Evolutionary conservation across 2,888 invertebrate species (phyloP).

Genomic region (Elegia similella): DNA sequence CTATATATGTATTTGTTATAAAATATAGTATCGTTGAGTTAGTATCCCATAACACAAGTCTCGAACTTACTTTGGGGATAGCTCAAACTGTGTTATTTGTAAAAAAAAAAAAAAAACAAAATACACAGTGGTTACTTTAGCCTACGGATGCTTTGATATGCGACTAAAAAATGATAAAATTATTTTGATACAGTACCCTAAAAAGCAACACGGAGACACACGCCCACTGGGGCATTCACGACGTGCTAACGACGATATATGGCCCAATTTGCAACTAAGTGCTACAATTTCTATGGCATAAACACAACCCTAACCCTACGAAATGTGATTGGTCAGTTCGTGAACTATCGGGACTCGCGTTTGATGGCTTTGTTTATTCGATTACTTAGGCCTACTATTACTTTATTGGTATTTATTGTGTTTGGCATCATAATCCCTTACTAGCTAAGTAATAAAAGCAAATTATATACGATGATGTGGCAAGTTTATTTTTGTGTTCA

Average conservation of each 20-base stretch:
- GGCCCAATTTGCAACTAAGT: conserved; percentile 60
- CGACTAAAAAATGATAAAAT: neutral
- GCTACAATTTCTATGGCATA: conserved; percentile 48
- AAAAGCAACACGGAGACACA: conserved; percentile 29
- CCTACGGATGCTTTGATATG: no score
- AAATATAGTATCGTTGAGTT: no score
- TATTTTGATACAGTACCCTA: neutral
- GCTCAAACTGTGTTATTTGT: no score
- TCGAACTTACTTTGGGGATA: no score
- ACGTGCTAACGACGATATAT: conserved; percentile 53
- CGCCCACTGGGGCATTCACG: conserved; percentile 36
- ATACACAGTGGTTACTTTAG: no score
- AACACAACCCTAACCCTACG: conserved; percentile 53
- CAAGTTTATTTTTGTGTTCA: no score
- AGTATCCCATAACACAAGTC: no score
- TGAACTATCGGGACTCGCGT: conserved; percentile 45
- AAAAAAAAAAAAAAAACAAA: no score
- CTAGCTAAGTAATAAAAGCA: no score
- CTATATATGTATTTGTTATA: no score
- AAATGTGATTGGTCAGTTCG: conserved; percentile 58
- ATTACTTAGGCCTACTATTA: neutral
- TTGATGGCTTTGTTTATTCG: conserved; percentile 10
- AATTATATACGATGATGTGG: no score
- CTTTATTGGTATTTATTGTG: neutral
- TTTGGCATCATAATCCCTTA: neutral